Percentiles rank a stretch among this genome's conserved stretches.
Evolutionary conservation across 2,888 invertebrate genomes (phyloP).

Genomic region (Miltochrista miniata): DNA sequence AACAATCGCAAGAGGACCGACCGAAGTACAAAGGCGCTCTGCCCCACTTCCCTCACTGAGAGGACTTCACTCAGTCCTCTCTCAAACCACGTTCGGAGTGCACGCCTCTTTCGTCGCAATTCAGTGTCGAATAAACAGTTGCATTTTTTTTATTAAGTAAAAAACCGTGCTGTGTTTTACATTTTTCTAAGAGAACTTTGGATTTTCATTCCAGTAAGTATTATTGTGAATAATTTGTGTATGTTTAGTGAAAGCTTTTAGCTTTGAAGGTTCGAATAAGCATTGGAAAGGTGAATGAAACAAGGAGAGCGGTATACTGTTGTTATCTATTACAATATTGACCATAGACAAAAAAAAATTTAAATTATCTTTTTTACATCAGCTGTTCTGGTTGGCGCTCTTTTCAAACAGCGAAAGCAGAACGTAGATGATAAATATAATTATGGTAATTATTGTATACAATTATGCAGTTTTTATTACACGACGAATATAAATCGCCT

Average conservation of each 20-base stretch:
- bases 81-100: slow-evolving; percentile 46
- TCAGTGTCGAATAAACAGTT: slow-evolving; percentile 57
- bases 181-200: slow-evolving; percentile 53
- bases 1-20: slow-evolving; percentile 40
- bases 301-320: slow-evolving; percentile 39
- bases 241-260: slow-evolving; percentile 52
- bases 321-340: not conserved
- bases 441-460: slow-evolving; percentile 3
- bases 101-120: slow-evolving; percentile 48
- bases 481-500: slow-evolving; percentile 10
- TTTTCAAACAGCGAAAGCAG: slow-evolving; percentile 13
- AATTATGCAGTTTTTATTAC: slow-evolving; percentile 7
- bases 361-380: slow-evolving; percentile 4
- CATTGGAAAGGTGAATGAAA: slow-evolving; percentile 59
- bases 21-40: slow-evolving; percentile 49
- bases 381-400: slow-evolving; percentile 13
- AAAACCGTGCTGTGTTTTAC: slow-evolving; percentile 71
- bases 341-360: not conserved
- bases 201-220: slow-evolving; percentile 74
- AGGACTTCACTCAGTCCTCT: slow-evolving; percentile 72
- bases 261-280: slow-evolving; percentile 42
- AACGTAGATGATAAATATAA: slow-evolving; percentile 6
- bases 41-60: slow-evolving; percentile 68
- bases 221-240: slow-evolving; percentile 29
- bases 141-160: slow-evolving; percentile 58